phyloP scores from a whole-genome alignment of 2,797 vertebrate species.

The Chromobotia macracanthus region DNA sequence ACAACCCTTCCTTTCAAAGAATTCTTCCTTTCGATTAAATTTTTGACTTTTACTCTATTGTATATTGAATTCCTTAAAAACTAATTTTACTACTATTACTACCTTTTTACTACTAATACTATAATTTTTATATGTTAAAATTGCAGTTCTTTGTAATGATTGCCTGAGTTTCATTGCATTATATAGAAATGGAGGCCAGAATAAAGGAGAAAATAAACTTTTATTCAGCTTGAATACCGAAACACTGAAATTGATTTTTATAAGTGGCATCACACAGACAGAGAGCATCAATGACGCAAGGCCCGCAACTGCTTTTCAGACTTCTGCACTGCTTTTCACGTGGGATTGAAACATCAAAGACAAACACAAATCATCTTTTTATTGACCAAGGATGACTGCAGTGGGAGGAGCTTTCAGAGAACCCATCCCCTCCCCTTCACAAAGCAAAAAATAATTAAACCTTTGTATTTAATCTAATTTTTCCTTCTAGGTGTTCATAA shows the following conservation, averaged over 20 bases:
- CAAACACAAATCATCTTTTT: slow-evolving; percentile 14
- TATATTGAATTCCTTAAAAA: too few relatives aligned
- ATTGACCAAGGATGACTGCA: slow-evolving; percentile 17
- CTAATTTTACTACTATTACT: too few relatives aligned
- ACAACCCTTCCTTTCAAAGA: too few relatives aligned
- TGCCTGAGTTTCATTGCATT: too few relatives aligned
- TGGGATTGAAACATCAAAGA: slow-evolving; percentile 43
- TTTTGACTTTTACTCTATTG: too few relatives aligned
- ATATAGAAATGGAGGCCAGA: slow-evolving; percentile 14
- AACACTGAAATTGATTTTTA: slow-evolving; percentile 48
- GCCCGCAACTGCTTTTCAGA: slow-evolving; percentile 43
- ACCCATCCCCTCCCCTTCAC: neutral
- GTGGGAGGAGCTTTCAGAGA: slow-evolving; percentile 11
- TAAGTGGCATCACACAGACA: slow-evolving; percentile 44
- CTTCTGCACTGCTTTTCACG: slow-evolving; percentile 32
- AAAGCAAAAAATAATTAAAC: slow-evolving; percentile 1
- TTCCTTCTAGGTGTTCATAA: slow-evolving; percentile 26
- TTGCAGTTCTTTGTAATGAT: too few relatives aligned
- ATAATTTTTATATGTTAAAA: too few relatives aligned
- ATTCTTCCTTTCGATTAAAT: too few relatives aligned
- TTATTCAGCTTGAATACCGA: slow-evolving; percentile 62
- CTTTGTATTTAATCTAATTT: slow-evolving; percentile 11
- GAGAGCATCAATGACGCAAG: slow-evolving; percentile 47
- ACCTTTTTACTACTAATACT: too few relatives aligned
- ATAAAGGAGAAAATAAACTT: slow-evolving; percentile 61